Evolutionary conservation across 2,888 invertebrate genomes (phyloP), one percentile per base, ranked within the genome.

Genomic region (Pherbina coryleti): DNA sequence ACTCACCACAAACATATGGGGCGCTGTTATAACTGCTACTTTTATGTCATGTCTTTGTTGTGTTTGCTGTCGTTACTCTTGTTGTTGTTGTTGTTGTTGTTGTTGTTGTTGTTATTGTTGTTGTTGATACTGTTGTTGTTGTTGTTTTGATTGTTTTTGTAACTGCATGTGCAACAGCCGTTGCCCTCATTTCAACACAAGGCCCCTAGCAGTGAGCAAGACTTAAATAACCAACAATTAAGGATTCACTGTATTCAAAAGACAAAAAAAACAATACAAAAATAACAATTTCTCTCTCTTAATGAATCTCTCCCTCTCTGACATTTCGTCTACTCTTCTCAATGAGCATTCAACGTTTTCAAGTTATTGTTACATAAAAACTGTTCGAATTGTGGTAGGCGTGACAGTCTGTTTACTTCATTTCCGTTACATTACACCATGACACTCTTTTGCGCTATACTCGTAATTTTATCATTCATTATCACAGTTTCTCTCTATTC

Each of bases 161-260:
- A 9, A 55, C 25, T 60, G 57, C 57, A 60, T 60, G 25, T 60
- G 57, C 57, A 60, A 60, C 57, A 60, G 25, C 22, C 57, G 25
- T 17, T 67, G 44, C 19, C 37, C 67, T 67, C 22, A 67, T 37
- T 66, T 19, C n/a, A n/a, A 67, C 44, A 19, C 31, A n/a, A 70
- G 14, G 28, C 70, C 2, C 19, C 53, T 2, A 34, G 44, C 37
- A 37, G n/a, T 5, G 19, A n/a, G 64, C 22, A 37, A 19, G 14
- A 3, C 3, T 44, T 11, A 44, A 14, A 44, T 14, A 11, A 44
- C 3, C 14, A 14, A 11, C 44, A 44, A 2, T 44, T 11, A 44
- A 44, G 44, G n/a, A 66, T 19, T 66, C 66, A 19, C 66, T 17
- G 7, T 17, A 5, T n/a, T 19, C 5, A 66, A 17, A 44, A 37